Evolutionary conservation across 2,113 vertebrate genomes (phyloP).

Genomic region (Mungos mungo): DNA sequence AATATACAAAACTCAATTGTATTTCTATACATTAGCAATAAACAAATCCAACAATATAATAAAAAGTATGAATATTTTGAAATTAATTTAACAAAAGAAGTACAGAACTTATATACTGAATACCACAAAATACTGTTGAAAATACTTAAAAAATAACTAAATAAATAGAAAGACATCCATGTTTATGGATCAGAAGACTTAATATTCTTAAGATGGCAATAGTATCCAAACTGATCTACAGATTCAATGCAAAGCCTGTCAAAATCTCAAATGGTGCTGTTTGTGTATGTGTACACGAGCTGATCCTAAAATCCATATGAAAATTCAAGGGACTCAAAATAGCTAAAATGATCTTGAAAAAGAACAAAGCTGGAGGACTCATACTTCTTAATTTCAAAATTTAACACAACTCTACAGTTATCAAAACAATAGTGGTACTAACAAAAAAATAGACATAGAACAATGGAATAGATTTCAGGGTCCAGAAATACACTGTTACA

Average conservation of each 20-base stretch:
- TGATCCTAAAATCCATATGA: not conserved
- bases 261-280: not conserved
- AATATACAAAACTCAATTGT: not conserved
- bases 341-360: not conserved
- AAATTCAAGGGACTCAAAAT: not conserved
- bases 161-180: not conserved
- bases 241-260: not conserved
- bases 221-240: not conserved
- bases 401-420: not conserved
- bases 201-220: not conserved
- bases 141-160: not conserved
- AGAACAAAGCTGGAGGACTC: not conserved
- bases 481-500: not conserved
- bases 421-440: not conserved
- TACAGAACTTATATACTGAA: not conserved
- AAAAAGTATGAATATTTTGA: conserved; percentile 11
- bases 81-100: conserved; percentile 27
- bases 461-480: not conserved
- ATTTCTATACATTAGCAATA: not conserved
- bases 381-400: not conserved
- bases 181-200: not conserved
- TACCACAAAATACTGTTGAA: not conserved
- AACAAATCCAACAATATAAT: not conserved
- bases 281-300: not conserved
- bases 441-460: not conserved